Evolutionary conservation across 2,113 vertebrate species (phyloP), one percentile per base, ranked within the genome.

Genomic region (Stercorarius parasiticus): DNA sequence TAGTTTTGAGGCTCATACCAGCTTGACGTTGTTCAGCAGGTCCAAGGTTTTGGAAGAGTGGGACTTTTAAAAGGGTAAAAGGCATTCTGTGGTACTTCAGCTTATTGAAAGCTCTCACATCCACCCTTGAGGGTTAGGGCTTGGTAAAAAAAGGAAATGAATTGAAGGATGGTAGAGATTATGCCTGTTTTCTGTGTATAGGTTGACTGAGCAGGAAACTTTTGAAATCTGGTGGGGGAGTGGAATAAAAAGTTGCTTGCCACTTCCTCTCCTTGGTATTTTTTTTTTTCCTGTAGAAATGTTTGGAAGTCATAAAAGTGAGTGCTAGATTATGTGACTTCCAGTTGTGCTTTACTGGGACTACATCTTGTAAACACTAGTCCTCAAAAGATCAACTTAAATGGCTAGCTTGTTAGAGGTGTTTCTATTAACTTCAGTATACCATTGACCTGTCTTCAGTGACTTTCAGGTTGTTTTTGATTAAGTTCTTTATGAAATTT

Each of bases 401-500:
- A 12, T 86, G 78, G 61, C 61, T 72, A 53, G 5, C 27, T 93
- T 15, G 34, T 76, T 76, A 85, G 40, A 56, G 59, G 7, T 65
- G 15, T 58, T 91, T 89, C 43, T 84, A 0, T 80, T 84, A 78
- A 76, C 71, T 84, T 82, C 43, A 52, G 15, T 56, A 23, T 67
- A 43, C 17, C 6, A 26, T 38, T 93, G 59, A 79, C 21, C 6
- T 87, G 66, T 58, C 83, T 80, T 85, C 26, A 85, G 38, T 91
- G 58, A 76, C 73, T 95, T 89, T 76, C 61, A 70, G 53, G 71
- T 74, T 90, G 38, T 47, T 94, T 93, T 90, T 93, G 38, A 79
- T 84, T 86, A 72, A 88, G 42, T 85, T 93, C 43, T 82, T 78
- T 29, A 61, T 61, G 79, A 91, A 88, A 96, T 78, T 71, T 91